Evolutionary conservation across 2,888 invertebrate species (phyloP), one percentile per base, ranked within the genome.

Genomic region (Apoda limacodes): DNA sequence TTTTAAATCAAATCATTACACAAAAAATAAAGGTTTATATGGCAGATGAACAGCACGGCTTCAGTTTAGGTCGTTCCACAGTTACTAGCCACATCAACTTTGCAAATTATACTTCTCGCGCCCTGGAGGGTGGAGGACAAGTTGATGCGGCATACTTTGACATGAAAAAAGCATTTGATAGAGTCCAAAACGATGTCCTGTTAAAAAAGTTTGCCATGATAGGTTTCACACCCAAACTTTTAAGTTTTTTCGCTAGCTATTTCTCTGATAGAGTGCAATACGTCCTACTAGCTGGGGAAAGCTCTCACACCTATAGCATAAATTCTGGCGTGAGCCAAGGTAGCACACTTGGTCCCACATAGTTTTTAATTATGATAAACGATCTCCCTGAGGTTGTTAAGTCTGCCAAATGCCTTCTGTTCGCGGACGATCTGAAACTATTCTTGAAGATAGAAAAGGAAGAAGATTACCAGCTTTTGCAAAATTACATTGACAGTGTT

Each of bases 61-160:
- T 37, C 17, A 21, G 34, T 5, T 26, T 24, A 13, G 26, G 13
- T 14, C 13, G 28, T 2, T 28, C 24, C 15, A 34, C 33, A 9
- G 17, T 22, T 13, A 28, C 20, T 13, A 34, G 32, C 14, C 20
- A 28, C 7, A 13, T 32, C 5, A 20, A 13, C 13, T 28, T 22
- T 5, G 26, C 29, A 26, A 5, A 20, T n/a, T 2, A 32, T 13
- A 13, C 27, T 10, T n/a, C 27, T 3, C 22, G 22, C 3, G 15
- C 27, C 4, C 20, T 32, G 9, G 32, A 28, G 14, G 9, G 13
- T 15, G 32, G 30, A 2, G 29, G 3, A 3, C 35, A 36, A 17
- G 32, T 29, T 9, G 35, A 36, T 22, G 28, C 27, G 1, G 30
- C 31, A 3, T 36, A 39, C 20, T 31, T 39, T 13, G 39, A 39